Evolutionary conservation across 2,888 invertebrate species (phyloP).

Genomic region (Priapulus caudatus): DNA sequence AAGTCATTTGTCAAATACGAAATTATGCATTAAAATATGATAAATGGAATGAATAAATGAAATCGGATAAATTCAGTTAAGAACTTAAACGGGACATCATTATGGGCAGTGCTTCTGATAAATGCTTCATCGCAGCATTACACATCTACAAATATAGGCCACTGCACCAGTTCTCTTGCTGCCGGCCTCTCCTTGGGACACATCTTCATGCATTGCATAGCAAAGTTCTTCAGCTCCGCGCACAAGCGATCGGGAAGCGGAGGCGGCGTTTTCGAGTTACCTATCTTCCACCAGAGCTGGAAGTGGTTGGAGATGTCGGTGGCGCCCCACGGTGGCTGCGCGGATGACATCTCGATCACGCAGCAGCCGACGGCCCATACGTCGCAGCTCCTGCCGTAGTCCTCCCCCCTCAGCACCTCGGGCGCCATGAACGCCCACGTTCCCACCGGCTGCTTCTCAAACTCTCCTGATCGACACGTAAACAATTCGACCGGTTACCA

Average conservation of each 20-base stretch:
- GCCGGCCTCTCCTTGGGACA: background rate
- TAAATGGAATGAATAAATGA: too few relatives aligned
- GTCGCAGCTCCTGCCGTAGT: conserved; percentile 43
- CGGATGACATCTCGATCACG: conserved; percentile 42
- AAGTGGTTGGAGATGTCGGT: conserved; percentile 40
- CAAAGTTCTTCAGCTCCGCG: background rate
- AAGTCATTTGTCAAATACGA: too few relatives aligned
- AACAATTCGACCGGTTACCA: too few relatives aligned
- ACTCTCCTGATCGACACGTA: conserved; percentile 39
- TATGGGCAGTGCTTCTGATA: too few relatives aligned
- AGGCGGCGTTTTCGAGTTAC: background rate
- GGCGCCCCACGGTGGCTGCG: conserved; percentile 42
- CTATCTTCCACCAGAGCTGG: conserved; percentile 40
- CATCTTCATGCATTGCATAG: background rate
- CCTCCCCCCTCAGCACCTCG: conserved; percentile 42
- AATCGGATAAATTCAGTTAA: too few relatives aligned
- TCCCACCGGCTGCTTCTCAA: conserved; percentile 41
- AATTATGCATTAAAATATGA: too few relatives aligned
- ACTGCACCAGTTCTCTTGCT: background rate
- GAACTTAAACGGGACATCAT: too few relatives aligned
- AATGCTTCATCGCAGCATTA: too few relatives aligned
- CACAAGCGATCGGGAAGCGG: background rate
- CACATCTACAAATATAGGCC: too few relatives aligned
- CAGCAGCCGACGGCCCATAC: conserved; percentile 43
- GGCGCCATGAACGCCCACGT: conserved; percentile 45